Percentiles rank a stretch among this genome's conserved stretches.
Conservation (phyloP, 2,888 invertebrate genomes). For the Ligdia adustata region DNA sequence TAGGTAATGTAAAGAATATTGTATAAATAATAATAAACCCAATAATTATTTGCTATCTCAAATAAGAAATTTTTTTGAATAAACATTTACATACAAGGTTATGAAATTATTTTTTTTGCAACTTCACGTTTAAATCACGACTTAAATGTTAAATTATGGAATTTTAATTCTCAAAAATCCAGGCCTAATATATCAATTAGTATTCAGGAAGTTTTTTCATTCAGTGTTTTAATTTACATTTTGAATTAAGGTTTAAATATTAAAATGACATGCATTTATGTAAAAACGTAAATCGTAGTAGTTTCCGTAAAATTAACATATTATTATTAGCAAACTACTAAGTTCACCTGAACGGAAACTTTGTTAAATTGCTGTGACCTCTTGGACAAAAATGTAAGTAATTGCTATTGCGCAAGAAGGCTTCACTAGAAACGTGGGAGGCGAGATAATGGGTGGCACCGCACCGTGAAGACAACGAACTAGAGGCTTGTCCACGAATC, state of each 20-base stretch:
- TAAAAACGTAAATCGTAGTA: not conserved
- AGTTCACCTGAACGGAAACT: not conserved
- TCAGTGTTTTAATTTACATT: not conserved
- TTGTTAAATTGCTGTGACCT: not conserved
- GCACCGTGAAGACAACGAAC: conserved; percentile 15
- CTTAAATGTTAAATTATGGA: too few relatives aligned
- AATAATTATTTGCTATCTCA: conserved; percentile 82
- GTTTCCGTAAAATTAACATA: too few relatives aligned
- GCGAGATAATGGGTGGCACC: conserved; percentile 7
- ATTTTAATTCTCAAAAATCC: too few relatives aligned
- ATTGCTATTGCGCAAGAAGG: conserved; percentile 15
- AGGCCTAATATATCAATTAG: too few relatives aligned
- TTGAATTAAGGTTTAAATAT: not conserved
- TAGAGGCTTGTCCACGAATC: not conserved
- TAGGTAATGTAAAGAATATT: conserved; percentile 51
- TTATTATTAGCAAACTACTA: too few relatives aligned
- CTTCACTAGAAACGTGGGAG: conserved; percentile 12
- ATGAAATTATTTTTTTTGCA: conserved; percentile 38
- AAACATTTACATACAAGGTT: conserved; percentile 75
- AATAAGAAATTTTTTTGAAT: conserved; percentile 79
- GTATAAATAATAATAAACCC: conserved; percentile 73
- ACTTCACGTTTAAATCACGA: too few relatives aligned
- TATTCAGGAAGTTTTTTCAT: too few relatives aligned
- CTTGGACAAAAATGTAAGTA: conserved; percentile 1
- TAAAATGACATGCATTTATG: too few relatives aligned